Base-by-base conservation (phyloP, 2,113 vertebrate species). In the Peromyscus maniculatus region DNA sequence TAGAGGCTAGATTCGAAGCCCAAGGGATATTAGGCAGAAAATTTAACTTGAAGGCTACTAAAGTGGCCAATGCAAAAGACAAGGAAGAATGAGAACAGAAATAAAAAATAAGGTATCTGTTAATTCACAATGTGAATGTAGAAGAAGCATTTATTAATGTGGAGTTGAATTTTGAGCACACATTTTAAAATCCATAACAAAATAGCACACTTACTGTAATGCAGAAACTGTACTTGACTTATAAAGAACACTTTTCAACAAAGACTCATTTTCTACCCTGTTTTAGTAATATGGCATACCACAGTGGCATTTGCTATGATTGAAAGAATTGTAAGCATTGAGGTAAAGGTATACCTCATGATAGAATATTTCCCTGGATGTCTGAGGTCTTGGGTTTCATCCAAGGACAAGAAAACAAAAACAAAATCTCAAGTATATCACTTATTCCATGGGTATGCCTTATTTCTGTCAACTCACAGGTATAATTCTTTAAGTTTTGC, bases 221-320 rank as follows among this genome's bases (percentile, higher is more conserved):
- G 71, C 7, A 28, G 71, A 66, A 77, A 84, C 1, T 64, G 7
- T 43, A n/a, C 49, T 87, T 39, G 22, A 46, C 62, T 94, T 75
- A 39, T 74, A n/a, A 16, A 84, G 57, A 71, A 96, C 57, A 62
- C 8, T 80, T 77, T 43, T 19, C 77, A 82, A 4, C 36, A 74
- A 84, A 72, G 49, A 87, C 4, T 57, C 52, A 69, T 94, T 89
- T 28, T 62, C 59, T 28, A 78, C 0, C 0, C 0, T 0, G 9
- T 78, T 90, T 92, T 86, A 93, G 24, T 21, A 69, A 90, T 11
- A 71, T 0, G 0, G 33, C 12, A 62, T 86, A 96, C 5, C 82
- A 87, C 10, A 7, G 55, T 19, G 0, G 3, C 0, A 8, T 19
- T 97, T 24, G 59, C 55, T 91, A 26, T 67, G 72, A 13, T 36